phyloP scores from a whole-genome alignment of 1,140 invertebrate genomes.

The Sarcophaga peregrina region DNA sequence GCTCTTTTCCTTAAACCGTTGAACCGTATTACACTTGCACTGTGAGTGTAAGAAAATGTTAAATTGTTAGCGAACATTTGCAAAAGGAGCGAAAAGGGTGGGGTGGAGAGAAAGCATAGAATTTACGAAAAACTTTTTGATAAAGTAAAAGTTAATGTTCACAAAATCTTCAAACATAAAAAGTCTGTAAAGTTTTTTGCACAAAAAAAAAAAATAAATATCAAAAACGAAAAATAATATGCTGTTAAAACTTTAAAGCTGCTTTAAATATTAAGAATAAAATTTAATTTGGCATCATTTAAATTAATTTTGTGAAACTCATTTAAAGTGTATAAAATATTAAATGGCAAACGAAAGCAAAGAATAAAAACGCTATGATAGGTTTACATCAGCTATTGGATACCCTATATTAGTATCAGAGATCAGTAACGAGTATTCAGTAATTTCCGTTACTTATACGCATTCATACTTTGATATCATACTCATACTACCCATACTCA shows the following conservation, averaged over 20 bases:
- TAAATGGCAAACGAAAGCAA: no score
- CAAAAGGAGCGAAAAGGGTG: not conserved
- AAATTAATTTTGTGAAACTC: no score
- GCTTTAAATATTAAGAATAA: no score
- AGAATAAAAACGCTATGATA: no score
- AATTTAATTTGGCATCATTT: no score
- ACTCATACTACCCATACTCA: no score
- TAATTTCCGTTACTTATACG: no score
- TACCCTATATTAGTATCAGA: no score
- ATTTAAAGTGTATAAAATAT: no score
- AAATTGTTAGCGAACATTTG: not conserved
- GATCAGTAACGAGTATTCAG: no score
- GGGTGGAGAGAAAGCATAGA: not conserved
- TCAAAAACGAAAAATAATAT: not conserved
- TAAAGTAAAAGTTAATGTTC: constrained; percentile 5
- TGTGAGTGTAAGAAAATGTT: not conserved
- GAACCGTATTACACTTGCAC: constrained; percentile 8
- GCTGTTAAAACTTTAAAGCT: not conserved
- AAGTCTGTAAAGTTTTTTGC: constrained; percentile 3
- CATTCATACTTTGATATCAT: no score
- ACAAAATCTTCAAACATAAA: not conserved
- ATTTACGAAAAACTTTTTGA: not conserved
- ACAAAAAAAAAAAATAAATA: not conserved
- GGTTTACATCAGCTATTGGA: no score
- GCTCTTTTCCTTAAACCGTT: not conserved